Evolutionary conservation across 2,888 invertebrate genomes (phyloP).

Genomic region (Macroteleia sp.): DNA sequence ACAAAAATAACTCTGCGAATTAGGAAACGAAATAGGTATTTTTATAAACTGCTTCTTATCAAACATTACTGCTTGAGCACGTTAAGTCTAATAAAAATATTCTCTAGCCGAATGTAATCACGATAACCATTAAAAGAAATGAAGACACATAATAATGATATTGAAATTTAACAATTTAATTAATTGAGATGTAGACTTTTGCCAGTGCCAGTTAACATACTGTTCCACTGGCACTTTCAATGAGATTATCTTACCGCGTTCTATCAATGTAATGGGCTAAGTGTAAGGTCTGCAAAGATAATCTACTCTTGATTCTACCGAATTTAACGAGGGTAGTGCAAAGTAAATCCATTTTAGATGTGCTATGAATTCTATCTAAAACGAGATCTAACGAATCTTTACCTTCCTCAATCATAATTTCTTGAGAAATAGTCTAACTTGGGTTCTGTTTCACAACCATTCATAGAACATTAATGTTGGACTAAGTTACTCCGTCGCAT

Average conservation of each 20-base stretch:
- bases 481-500: constrained; percentile 37
- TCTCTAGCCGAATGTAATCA: too few species aligned
- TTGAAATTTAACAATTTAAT: constrained; percentile 55
- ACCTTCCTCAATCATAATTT: constrained; percentile 55
- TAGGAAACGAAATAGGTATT: too few species aligned
- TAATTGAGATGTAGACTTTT: constrained; percentile 60
- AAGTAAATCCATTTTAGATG: constrained; percentile 62
- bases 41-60: too few species aligned
- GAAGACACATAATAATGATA: constrained; percentile 36
- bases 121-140: too few species aligned
- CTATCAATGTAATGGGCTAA: constrained; percentile 64
- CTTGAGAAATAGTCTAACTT: constrained; percentile 55
- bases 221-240: constrained; percentile 55
- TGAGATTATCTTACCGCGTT: constrained; percentile 63
- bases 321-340: constrained; percentile 61
- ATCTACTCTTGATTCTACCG: constrained; percentile 64
- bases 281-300: constrained; percentile 60
- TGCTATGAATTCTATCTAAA: constrained; percentile 62
- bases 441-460: constrained; percentile 43
- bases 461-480: constrained; percentile 36
- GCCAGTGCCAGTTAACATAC: constrained; percentile 54
- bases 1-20: too few species aligned
- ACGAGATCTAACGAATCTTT: constrained; percentile 61
- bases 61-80: too few species aligned
- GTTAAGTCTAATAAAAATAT: too few species aligned